Evolutionary conservation across 2,888 invertebrate genomes (phyloP).

Genomic region (Noctua janthe): DNA sequence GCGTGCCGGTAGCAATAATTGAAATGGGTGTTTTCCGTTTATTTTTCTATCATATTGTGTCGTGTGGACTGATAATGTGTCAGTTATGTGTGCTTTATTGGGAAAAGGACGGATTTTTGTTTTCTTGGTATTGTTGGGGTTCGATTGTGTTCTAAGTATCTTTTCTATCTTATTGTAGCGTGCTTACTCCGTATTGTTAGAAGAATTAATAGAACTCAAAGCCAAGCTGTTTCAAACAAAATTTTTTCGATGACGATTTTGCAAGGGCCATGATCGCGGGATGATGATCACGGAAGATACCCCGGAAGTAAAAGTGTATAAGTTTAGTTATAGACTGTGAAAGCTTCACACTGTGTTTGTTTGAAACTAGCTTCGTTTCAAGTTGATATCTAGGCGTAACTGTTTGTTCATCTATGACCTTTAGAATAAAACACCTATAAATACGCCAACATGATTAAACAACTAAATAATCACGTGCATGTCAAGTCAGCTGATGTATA

Average conservation of each 20-base stretch:
- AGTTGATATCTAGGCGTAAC: background rate
- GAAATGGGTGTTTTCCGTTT: constrained; percentile 79
- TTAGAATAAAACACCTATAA: constrained; percentile 19
- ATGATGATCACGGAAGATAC: too few relatives aligned
- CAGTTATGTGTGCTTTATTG: constrained; percentile 67
- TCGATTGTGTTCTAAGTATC: constrained; percentile 13
- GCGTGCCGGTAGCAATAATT: constrained; percentile 86
- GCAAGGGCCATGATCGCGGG: too few relatives aligned
- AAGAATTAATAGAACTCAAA: background rate
- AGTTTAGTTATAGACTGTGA: too few relatives aligned
- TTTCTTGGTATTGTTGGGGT: constrained; percentile 37
- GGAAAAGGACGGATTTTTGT: constrained; percentile 55
- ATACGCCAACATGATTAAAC: constrained; percentile 12
- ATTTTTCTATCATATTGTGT: constrained; percentile 77
- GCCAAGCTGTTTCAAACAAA: too few relatives aligned
- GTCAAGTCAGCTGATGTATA: constrained; percentile 51
- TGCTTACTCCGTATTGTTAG: background rate
- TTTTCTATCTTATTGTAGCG: background rate
- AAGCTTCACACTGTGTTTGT: background rate
- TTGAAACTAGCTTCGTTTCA: background rate
- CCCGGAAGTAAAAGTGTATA: too few relatives aligned
- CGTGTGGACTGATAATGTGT: constrained; percentile 80
- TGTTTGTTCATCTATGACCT: constrained; percentile 17
- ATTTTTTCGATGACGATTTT: too few relatives aligned
- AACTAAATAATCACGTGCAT: constrained; percentile 40